A percentile compares a stretch with the other conserved stretches of the same genome.
These are phyloP conservation scores for Frankliniella intonsa DNA, from an alignment of 2,888 invertebrate species.

Conservation along the genomic window DNA sequence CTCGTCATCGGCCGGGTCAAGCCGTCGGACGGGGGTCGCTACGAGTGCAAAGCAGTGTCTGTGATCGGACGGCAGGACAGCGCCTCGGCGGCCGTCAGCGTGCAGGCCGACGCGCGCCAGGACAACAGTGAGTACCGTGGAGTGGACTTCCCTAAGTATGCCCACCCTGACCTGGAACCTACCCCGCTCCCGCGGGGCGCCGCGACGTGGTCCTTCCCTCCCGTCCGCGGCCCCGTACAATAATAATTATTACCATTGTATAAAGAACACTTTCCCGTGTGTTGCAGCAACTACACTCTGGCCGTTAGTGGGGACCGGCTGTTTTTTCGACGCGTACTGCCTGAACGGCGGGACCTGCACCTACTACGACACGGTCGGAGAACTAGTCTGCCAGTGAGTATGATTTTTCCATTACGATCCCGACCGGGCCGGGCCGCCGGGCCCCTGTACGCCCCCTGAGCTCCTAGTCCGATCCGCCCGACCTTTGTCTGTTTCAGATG, in stretches of 20 bases:
- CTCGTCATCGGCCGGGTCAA: slow-evolving; percentile 71
- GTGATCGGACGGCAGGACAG: background rate
- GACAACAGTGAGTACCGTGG: slow-evolving; percentile 1
- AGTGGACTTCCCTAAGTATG: no score
- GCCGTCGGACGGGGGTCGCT: slow-evolving; percentile 69
- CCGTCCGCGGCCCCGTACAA: no score
- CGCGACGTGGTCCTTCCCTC: no score
- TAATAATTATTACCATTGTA: no score
- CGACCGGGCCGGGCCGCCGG: background rate
- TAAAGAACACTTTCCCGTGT: no score
- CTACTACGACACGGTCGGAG: slow-evolving; percentile 70
- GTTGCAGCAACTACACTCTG: slow-evolving; percentile 51
- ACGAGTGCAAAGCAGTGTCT: slow-evolving; percentile 62
- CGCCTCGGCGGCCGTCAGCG: slow-evolving; percentile 44
- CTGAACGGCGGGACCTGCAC: slow-evolving; percentile 84
- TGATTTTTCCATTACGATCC: background rate
- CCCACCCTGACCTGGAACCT: no score
- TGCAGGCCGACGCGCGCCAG: slow-evolving; percentile 2
- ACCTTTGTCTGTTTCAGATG: slow-evolving; percentile 54
- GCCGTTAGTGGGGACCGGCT: slow-evolving; percentile 59
- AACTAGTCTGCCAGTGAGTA: slow-evolving; percentile 83
- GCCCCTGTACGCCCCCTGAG: background rate
- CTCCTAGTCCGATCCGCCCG: no score
- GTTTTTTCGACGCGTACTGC: slow-evolving; percentile 71
- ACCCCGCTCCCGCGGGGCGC: no score